These are phyloP conservation scores for Mesorhabditis belari DNA, from an alignment of 2,888 invertebrate species.

Conservation along the genomic window DNA sequence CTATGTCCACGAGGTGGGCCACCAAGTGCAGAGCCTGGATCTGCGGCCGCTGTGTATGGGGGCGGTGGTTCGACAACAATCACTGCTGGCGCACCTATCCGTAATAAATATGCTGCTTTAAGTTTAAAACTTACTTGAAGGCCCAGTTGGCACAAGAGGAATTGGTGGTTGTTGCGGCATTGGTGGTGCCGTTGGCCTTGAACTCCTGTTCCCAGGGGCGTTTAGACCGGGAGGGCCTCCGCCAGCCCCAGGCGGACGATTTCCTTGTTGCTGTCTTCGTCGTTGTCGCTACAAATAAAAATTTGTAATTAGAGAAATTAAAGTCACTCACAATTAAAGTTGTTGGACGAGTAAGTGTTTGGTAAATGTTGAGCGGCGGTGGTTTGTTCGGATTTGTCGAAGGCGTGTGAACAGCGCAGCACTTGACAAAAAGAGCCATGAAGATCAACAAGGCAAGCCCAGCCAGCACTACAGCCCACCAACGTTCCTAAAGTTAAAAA, in stretches of 20 bases:
- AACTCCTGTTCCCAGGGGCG: conserved; percentile 8
- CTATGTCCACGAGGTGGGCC: conserved; percentile 33
- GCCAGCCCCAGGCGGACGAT: conserved; percentile 1
- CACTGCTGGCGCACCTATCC: conserved; percentile 16
- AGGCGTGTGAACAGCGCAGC: conserved; percentile 98
- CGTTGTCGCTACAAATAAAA: conserved; percentile 20
- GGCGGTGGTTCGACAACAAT: conserved; percentile 41
- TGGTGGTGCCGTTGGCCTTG: conserved; percentile 31
- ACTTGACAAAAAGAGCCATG: conserved; percentile 97
- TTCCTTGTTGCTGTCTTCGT: conserved; percentile 23
- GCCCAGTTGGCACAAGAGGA: conserved; percentile 2
- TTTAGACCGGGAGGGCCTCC: not conserved
- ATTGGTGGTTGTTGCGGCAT: conserved; percentile 16
- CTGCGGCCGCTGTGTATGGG: conserved; percentile 33
- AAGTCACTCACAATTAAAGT: conserved; percentile 34
- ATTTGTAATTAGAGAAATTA: not conserved
- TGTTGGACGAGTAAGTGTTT: conserved; percentile 62
- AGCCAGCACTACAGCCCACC: conserved; percentile 89
- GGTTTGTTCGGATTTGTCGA: conserved; percentile 95
- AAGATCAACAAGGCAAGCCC: conserved; percentile 83
- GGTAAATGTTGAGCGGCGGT: conserved; percentile 84
- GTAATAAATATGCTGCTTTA: not conserved
- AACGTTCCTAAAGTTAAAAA: conserved; percentile 65
- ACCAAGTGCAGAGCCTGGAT: conserved; percentile 27
- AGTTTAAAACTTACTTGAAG: not conserved